Evolutionary conservation across 2,113 vertebrate species (phyloP), one percentile per base, ranked within the genome.

Genomic region (Rhipidura dahli): DNA sequence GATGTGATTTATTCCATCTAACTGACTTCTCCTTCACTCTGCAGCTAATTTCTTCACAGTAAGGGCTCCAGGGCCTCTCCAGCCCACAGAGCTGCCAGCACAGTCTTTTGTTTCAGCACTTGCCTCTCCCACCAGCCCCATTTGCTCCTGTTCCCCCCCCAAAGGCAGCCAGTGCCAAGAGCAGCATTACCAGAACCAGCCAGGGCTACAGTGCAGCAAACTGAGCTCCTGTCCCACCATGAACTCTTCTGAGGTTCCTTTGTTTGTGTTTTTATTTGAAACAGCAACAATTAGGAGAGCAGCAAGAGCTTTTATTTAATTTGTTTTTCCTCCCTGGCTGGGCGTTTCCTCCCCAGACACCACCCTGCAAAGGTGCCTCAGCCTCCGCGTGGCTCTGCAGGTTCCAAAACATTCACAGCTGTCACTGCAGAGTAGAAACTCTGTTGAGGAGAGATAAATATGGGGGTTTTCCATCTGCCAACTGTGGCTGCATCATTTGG

Each of bases 401-500:
- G 21, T 5, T 42, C 83, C 8, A 2, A 50, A 83, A 45, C 6
- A 14, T 10, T 57, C 51, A 11, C 49, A 64, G 61, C 31, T 51
- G 13, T 50, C 42, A 12, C 4, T 6, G 1, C 30, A 17, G 61
- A 83, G 70, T 49, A 79, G 63, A 53, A 91, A 49, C 14, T 8
- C 49, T 57, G 3, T 0, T 17, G 37, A n/a, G 59, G 28, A 60
- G 30, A 47, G 15, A 37, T 10, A 11, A 79, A 49, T n/a, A 37
- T 0, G 0, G 15, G 2, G 1, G 1, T 2, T 28, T 24, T n/a
- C 42, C 33, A 44, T 26, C 45, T 66, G 54, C 47, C 2, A 5
- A 15, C 33, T 18, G 49, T 66, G 69, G 11, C 37, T 87, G 65
- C 47, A 37, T 26, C 57, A 30, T 17, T 60, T 40, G 44, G 42